Percentiles rank a stretch among this genome's conserved stretches.
These are phyloP conservation scores for Thymelicus lineola DNA, from an alignment of 2,888 invertebrate genomes.

Conservation along the genomic window DNA sequence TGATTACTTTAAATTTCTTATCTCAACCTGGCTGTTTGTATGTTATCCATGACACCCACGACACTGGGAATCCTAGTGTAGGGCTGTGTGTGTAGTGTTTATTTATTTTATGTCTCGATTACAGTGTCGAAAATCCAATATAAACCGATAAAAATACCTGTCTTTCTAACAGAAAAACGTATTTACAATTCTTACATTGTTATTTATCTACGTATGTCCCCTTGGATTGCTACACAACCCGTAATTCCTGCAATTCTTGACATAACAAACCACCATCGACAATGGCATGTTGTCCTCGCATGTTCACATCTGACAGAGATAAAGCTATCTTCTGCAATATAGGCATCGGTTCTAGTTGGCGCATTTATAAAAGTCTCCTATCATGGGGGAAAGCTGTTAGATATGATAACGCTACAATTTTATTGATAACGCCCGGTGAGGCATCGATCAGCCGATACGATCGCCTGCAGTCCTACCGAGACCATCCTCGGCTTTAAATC, in stretches of 20 bases:
- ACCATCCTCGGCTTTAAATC: conserved; percentile 49
- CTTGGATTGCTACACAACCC: conserved; percentile 55
- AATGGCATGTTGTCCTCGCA: conserved; percentile 54
- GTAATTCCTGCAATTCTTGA: conserved; percentile 60
- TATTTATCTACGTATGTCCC: conserved; percentile 45
- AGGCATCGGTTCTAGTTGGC: conserved; percentile 60
- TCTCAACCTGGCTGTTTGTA: too few species aligned
- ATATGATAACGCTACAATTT: conserved; percentile 83
- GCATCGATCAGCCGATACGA: conserved; percentile 81
- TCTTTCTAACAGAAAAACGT: too few species aligned
- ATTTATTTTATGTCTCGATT: too few species aligned
- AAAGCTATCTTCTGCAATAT: conserved; percentile 66
- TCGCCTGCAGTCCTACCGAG: conserved; percentile 59
- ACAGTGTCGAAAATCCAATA: too few species aligned
- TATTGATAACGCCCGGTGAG: conserved; percentile 78
- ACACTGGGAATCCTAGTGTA: too few species aligned
- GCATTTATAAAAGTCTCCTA: conserved; percentile 78
- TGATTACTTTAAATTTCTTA: too few species aligned
- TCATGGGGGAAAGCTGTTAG: conserved; percentile 81
- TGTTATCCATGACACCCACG: too few species aligned
- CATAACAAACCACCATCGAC: conserved; percentile 45
- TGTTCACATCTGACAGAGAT: conserved; percentile 68
- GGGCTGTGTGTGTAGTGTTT: too few species aligned
- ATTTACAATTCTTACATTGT: not conserved
- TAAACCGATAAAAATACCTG: too few species aligned